These are phyloP conservation scores for Aulostomus chinensis DNA, from an alignment of 2,797 vertebrate species.

Conservation along the genomic window DNA sequence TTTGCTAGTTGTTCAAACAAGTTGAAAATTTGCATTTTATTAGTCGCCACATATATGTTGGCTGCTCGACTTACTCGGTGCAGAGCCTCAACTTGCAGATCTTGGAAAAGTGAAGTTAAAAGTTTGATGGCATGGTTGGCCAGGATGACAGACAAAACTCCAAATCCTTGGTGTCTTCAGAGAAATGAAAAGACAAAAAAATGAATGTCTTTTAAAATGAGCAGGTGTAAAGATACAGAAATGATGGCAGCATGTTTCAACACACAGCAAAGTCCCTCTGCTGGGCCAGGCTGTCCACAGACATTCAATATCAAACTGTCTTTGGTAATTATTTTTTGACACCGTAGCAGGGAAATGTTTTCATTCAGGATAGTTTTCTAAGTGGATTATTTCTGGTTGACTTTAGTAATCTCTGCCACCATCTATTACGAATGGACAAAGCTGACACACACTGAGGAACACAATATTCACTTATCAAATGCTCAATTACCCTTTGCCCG, in stretches of 20 bases:
- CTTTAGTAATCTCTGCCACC: too few relatives aligned
- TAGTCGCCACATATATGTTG: not conserved
- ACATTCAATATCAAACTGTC: too few relatives aligned
- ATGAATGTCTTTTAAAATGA: too few relatives aligned
- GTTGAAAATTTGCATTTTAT: not conserved
- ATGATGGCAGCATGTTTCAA: too few relatives aligned
- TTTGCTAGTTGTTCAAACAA: too few relatives aligned
- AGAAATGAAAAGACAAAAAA: not conserved
- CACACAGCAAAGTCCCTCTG: too few relatives aligned
- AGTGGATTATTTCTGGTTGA: too few relatives aligned
- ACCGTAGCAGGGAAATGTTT: too few relatives aligned
- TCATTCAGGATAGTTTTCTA: too few relatives aligned
- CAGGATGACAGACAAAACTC: constrained; percentile 93
- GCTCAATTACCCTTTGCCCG: constrained; percentile 89
- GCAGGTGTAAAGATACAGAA: too few relatives aligned
- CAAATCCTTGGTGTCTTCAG: constrained; percentile 94
- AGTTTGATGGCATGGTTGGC: constrained; percentile 97
- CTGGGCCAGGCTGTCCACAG: too few relatives aligned
- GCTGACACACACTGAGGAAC: not conserved
- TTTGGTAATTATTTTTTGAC: too few relatives aligned
- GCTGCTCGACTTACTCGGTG: constrained; percentile 83
- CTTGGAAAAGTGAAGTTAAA: constrained; percentile 95
- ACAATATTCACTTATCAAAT: not conserved
- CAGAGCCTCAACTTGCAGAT: constrained; percentile 95
- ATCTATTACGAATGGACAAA: not conserved